Evolutionary conservation across 2,113 vertebrate genomes (phyloP).

Genomic region (Calonectris borealis): DNA sequence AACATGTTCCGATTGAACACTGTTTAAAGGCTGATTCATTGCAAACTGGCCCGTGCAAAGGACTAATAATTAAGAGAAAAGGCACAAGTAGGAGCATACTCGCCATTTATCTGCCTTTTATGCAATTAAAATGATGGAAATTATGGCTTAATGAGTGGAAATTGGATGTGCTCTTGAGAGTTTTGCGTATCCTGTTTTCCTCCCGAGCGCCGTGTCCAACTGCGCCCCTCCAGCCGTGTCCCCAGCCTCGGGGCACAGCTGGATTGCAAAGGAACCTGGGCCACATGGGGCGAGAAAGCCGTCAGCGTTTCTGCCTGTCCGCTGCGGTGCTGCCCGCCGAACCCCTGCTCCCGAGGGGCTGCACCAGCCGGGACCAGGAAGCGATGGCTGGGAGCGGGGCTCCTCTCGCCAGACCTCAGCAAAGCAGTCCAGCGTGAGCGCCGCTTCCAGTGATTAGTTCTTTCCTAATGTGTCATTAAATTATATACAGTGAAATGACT

Average conservation of each 20-base stretch:
- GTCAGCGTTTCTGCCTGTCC: no score
- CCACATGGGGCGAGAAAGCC: neutral
- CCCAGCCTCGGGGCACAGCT: neutral
- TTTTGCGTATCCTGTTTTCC: neutral
- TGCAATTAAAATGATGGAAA: slow-evolving; percentile 29
- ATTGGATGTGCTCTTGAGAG: neutral
- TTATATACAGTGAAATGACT: neutral
- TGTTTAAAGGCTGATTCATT: slow-evolving; percentile 10
- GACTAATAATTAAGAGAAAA: slow-evolving; percentile 21
- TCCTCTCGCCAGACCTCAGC: neutral
- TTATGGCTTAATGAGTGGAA: neutral
- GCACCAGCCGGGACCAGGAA: neutral
- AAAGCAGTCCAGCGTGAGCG: neutral
- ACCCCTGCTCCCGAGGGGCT: neutral
- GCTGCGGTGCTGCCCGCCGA: fast-evolving
- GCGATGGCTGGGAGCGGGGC: neutral
- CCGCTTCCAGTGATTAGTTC: neutral
- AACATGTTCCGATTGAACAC: slow-evolving; percentile 27
- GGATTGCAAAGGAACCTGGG: neutral
- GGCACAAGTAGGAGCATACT: neutral
- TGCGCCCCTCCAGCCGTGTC: fast-evolving
- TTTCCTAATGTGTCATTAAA: neutral
- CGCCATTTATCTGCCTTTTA: neutral
- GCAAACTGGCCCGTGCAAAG: neutral
- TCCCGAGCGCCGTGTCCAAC: fast-evolving